These are phyloP conservation scores for Orthosia cruda DNA, from an alignment of 2,888 invertebrate genomes.

Conservation along the genomic window DNA sequence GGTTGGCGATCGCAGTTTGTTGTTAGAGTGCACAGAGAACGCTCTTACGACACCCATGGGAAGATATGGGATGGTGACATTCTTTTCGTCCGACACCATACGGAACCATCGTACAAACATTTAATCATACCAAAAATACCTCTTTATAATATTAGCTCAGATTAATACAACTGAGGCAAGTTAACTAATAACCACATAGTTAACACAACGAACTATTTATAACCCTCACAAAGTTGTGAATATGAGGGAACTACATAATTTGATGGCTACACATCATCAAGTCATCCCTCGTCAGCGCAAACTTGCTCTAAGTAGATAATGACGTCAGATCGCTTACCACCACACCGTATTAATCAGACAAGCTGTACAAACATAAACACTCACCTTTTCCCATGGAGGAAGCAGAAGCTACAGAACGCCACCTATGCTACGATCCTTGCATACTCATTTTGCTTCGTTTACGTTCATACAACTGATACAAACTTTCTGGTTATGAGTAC, in stretches of 20 bases:
- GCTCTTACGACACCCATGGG: no score
- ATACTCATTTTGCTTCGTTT: no score
- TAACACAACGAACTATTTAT: slow-evolving; percentile 2
- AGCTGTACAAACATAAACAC: background rate
- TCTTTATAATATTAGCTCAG: background rate
- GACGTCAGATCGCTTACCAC: slow-evolving; percentile 34
- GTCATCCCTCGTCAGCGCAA: slow-evolving; percentile 54
- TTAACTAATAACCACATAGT: slow-evolving; percentile 15
- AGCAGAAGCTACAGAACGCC: no score
- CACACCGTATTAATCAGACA: slow-evolving; percentile 10
- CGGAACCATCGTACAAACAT: no score
- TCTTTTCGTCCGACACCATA: no score
- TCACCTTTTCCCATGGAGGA: no score
- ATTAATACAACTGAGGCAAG: background rate
- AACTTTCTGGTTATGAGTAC: no score
- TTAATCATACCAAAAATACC: background rate
- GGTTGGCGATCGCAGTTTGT: no score
- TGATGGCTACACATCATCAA: slow-evolving; percentile 51
- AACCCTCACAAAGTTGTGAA: slow-evolving; percentile 9
- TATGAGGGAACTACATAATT: slow-evolving; percentile 41
- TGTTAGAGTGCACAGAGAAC: no score
- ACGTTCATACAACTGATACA: no score
- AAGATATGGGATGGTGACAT: no score
- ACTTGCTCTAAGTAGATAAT: slow-evolving; percentile 30
- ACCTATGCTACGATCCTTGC: no score